Base-by-base conservation (phyloP, 2,888 invertebrate genomes). In the Listrodromus nycthemerus region DNA sequence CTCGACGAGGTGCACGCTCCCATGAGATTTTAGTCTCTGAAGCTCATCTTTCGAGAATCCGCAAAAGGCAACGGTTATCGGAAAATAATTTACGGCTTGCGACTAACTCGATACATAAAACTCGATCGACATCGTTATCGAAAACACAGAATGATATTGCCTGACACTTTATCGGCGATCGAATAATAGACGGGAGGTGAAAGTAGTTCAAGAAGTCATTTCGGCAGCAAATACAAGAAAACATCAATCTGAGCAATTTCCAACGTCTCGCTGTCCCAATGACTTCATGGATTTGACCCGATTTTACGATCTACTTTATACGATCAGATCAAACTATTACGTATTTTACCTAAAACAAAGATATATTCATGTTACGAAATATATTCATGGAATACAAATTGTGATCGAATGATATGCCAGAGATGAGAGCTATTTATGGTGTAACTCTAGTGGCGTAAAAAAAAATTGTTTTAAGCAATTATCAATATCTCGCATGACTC, bases 51-150 rank as follows among this genome's bases (percentile, higher is more conserved):
- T 55, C 45, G 27, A 41, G 27, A 27, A 61, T 73, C 41, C 27
- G 61, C 16, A 55, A 61, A 27, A 61, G 73, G 58, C 71, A 48
- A 73, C 48, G 71, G 41, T 30, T 45, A 41, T 61, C 10, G 71
- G 58, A 71, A 71, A 41, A 61, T 61, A 58, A 71, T 27, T 41
- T 45, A 71, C 71, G 58, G 45, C 16, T 19, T 21, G 5, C 37
- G 2, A 10, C 8, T 8, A 10, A 37, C 33, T 33, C 1, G 33
- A 33, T 33, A 8, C 33, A 8, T 8, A 33, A 4, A 37, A 37
- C 10, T 37, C 10, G 8, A 7, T 37, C 37, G 1, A 37, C 10
- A 13, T 0, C 16, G 3, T 45, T 45, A 45, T 13, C 13, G 16
- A 3, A 37, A 37, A 37, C 8, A 37, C 37, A 37, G 1, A 37